Percentiles rank a stretch among this genome's conserved stretches.
Evolutionary conservation across 2,888 invertebrate genomes (phyloP).

Genomic region (Dendrolimus pini): DNA sequence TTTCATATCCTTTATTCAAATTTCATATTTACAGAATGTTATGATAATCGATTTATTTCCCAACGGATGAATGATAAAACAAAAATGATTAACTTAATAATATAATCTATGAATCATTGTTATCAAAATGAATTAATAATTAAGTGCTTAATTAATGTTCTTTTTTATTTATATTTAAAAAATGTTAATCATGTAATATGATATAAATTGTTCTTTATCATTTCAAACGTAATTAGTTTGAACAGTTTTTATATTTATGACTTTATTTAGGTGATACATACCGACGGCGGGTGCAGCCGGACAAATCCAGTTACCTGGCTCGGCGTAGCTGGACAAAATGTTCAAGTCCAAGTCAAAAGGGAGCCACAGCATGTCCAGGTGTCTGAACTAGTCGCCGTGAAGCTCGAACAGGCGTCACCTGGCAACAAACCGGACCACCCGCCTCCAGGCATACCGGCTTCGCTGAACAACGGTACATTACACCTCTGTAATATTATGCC

Average conservation of each 20-base stretch:
- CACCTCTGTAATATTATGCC: conserved; percentile 10
- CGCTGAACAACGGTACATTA: conserved; percentile 58
- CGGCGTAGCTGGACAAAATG: conserved; percentile 61
- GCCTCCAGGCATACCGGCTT: conserved; percentile 55
- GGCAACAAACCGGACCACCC: conserved; percentile 75
- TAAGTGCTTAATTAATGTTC: no score
- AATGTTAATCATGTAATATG: no score
- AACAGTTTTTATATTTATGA: background rate
- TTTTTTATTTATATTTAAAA: no score
- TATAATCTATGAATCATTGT: no score
- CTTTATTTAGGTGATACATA: conserved; percentile 50
- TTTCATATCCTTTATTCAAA: no score
- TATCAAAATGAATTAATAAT: no score
- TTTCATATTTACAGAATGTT: no score
- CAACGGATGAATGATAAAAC: no score
- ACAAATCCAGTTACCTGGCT: conserved; percentile 83
- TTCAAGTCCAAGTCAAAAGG: conserved; percentile 79
- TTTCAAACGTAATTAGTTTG: background rate
- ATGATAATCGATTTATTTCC: no score
- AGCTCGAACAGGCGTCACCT: conserved; percentile 81
- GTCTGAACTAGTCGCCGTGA: conserved; percentile 78
- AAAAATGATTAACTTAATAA: no score
- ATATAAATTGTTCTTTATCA: no score
- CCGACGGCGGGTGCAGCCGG: conserved; percentile 81
- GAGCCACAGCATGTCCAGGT: conserved; percentile 78